phyloP scores from a whole-genome alignment of 92 coral and sea anemone genomes.

The Siderastrea siderea region DNA sequence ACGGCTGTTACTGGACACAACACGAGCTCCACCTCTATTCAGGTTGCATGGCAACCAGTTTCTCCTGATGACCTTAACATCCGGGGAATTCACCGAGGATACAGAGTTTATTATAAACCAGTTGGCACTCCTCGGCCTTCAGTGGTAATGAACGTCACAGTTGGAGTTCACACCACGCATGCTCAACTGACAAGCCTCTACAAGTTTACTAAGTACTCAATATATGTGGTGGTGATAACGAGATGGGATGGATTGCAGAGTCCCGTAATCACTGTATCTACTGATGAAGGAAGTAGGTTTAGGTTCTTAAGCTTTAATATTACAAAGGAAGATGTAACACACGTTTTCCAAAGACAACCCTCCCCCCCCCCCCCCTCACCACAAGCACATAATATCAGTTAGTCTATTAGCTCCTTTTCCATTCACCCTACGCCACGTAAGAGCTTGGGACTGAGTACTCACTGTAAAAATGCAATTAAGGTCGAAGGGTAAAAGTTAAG shows the following conservation, averaged over 20 bases:
- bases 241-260: slow-evolving; percentile 36
- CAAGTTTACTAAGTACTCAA: slow-evolving; percentile 37
- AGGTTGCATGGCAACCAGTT: slow-evolving; percentile 55
- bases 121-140: slow-evolving; percentile 1
- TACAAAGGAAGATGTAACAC: no score
- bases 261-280: background rate
- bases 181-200: slow-evolving; percentile 29
- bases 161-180: slow-evolving; percentile 21
- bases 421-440: no score
- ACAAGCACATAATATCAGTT: no score
- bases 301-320: no score
- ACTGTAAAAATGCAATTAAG: no score
- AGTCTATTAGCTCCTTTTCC: no score
- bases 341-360: no score
- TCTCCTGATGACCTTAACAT: slow-evolving; percentile 20
- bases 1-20: slow-evolving; percentile 27
- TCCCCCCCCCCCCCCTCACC: no score
- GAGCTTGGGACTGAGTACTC: no score
- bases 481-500: no score
- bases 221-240: slow-evolving; percentile 44
- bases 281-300: slow-evolving; percentile 43
- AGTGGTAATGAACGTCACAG: slow-evolving; percentile 6
- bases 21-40: slow-evolving; percentile 54
- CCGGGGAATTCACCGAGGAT: slow-evolving; percentile 60
- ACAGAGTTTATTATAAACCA: slow-evolving; percentile 26